Conservation (phyloP, 2,888 invertebrate species). For the Adelphocoris suturalis region DNA sequence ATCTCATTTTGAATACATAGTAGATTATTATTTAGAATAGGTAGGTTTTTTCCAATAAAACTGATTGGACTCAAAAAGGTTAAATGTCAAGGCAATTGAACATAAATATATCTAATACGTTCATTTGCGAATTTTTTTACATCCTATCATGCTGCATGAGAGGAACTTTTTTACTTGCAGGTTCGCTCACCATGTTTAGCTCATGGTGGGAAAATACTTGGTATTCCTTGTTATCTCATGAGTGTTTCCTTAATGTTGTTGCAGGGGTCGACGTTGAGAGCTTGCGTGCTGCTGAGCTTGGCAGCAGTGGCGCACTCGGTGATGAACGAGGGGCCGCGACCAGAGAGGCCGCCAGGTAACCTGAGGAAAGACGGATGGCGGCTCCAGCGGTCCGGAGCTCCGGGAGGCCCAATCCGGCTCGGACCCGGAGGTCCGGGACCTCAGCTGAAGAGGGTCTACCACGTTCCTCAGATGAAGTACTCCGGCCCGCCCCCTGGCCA, state of each 20-base stretch:
- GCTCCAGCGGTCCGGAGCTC: conserved; percentile 59
- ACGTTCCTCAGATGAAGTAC: conserved; percentile 31
- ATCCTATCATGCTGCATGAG: no score
- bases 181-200: no score
- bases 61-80: no score
- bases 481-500: background rate
- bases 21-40: no score
- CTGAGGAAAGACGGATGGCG: conserved; percentile 32
- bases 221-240: no score
- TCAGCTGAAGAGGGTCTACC: conserved; percentile 48
- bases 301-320: conserved; percentile 30
- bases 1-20: no score
- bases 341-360: background rate
- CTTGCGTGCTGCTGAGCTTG: conserved; percentile 34
- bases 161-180: no score
- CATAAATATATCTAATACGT: no score
- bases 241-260: background rate
- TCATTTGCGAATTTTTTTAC: no score
- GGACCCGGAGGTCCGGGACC: conserved; percentile 37
- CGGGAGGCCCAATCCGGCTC: background rate
- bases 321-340: conserved; percentile 50
- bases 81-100: no score
- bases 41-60: no score
- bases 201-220: no score
- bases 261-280: conserved; percentile 50